Percentiles rank a stretch among this genome's conserved stretches.
These are phyloP conservation scores for Congeria kusceri DNA, from an alignment of 2,888 invertebrate species.

Conservation along the genomic window DNA sequence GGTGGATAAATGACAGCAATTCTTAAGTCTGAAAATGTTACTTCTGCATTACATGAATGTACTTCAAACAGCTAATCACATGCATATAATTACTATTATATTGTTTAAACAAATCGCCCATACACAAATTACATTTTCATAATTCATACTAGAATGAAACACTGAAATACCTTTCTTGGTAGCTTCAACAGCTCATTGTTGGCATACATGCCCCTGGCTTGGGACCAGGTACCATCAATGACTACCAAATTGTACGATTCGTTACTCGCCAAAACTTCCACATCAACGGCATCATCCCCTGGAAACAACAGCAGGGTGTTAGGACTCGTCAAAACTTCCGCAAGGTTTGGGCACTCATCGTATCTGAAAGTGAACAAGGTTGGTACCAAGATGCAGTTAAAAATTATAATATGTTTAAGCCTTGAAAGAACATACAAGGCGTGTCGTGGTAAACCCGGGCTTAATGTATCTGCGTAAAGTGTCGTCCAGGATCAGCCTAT, in stretches of 20 bases:
- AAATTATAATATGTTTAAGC: too few species aligned
- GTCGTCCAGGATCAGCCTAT: too few species aligned
- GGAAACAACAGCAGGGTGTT: slow-evolving; percentile 89
- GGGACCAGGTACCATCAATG: slow-evolving; percentile 98
- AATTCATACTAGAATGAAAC: background rate
- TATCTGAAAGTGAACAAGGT: slow-evolving; percentile 25
- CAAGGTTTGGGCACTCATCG: slow-evolving; percentile 85
- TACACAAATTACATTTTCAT: background rate
- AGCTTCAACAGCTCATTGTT: slow-evolving; percentile 91
- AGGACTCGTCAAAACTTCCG: slow-evolving; percentile 88
- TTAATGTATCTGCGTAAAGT: too few species aligned
- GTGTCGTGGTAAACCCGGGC: too few species aligned
- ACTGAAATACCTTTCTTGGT: slow-evolving; percentile 88
- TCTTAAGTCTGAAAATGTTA: too few species aligned
- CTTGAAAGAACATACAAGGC: too few species aligned
- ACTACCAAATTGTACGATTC: slow-evolving; percentile 91
- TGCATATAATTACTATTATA: too few species aligned
- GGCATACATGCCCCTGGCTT: slow-evolving; percentile 96
- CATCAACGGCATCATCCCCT: slow-evolving; percentile 88
- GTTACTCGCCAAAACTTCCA: slow-evolving; percentile 87
- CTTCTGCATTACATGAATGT: too few species aligned
- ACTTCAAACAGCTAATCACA: too few species aligned
- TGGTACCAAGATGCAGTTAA: too few species aligned
- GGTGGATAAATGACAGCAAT: too few species aligned
- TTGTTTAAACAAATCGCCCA: too few species aligned